Evolutionary conservation across 2,797 vertebrate genomes (phyloP).

Genomic region (Sphenopsis melanotis): DNA sequence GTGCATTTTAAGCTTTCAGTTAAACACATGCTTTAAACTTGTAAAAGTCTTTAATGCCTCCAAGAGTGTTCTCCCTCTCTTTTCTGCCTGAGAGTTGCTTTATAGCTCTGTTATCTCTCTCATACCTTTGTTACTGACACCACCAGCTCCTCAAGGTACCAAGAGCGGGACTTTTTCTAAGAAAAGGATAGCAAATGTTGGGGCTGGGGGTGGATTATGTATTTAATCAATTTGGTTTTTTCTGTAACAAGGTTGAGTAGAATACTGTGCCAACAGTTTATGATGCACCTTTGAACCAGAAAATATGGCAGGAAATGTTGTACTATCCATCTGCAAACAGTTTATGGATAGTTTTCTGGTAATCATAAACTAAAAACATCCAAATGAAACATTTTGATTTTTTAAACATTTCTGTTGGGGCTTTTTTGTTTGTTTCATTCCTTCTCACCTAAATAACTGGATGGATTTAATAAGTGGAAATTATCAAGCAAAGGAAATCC

Average conservation of each 20-base stretch:
- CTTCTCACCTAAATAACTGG: not conserved
- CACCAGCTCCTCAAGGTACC: not conserved
- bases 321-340: not conserved
- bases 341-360: not conserved
- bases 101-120: not conserved
- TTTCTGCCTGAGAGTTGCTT: not conserved
- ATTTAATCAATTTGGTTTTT: not conserved
- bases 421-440: not conserved
- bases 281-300: not conserved
- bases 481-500: not conserved
- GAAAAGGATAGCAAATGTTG: not conserved
- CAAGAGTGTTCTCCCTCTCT: not conserved
- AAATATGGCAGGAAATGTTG: not conserved
- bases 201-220: accelerated
- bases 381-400: not conserved
- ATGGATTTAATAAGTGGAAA: not conserved
- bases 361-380: not conserved
- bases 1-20: not conserved
- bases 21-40: not conserved
- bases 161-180: not conserved
- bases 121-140: not conserved
- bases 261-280: not conserved
- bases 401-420: not conserved
- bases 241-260: not conserved
- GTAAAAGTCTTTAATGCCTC: not conserved